Base-by-base conservation (phyloP, 2,888 invertebrate genomes). In the Drosophila formosana region DNA sequence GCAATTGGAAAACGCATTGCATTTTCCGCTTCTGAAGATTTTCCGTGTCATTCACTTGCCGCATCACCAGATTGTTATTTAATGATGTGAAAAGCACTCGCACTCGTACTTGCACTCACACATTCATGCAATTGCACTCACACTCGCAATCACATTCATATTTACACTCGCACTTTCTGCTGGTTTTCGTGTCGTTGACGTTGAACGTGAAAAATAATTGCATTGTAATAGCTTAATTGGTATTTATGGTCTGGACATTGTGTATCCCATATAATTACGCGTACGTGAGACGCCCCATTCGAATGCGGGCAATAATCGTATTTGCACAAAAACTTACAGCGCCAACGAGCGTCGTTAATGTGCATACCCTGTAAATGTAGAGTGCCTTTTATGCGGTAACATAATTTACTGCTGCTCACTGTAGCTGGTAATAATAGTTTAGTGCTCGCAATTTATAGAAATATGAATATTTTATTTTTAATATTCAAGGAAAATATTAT, bases 161-260 rank as follows among this genome's bases (percentile, higher is more conserved):
- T 23, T 13, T 6, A 18, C 39, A 41, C 65, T 63, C 26, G 55
- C 46, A 62, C 32, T 69, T 76, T 57, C 45, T 65, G 53, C 60
- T 32, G 67, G 72, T 72, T 68, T 57, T 43, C 56, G 65, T 66
- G 56, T 52, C 60, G 75, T 76, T 72, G 67, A 85, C 77, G 75
- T 58, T 68, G 51, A 63, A 61, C 60, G 43, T 60, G 66, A 56
- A 69, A 64, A 55, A 53, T 46, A 70, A 79, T 66, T 78, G 67
- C 75, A 63, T 53, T 73, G 75, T 86, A 83, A 83, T 87, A 68
- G 69, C 82, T 87, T 83, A 83, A 83, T 83, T 83, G 87, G 79
- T 88, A 88, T 75, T 83, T 84, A 87, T 73, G 75, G 43, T 51
- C 60, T 53, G 62, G 52, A 52, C 73, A 70, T 49, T 41, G 58